Evolutionary conservation across 2,113 vertebrate species (phyloP).

Genomic region (Hepsetus odoe): DNA sequence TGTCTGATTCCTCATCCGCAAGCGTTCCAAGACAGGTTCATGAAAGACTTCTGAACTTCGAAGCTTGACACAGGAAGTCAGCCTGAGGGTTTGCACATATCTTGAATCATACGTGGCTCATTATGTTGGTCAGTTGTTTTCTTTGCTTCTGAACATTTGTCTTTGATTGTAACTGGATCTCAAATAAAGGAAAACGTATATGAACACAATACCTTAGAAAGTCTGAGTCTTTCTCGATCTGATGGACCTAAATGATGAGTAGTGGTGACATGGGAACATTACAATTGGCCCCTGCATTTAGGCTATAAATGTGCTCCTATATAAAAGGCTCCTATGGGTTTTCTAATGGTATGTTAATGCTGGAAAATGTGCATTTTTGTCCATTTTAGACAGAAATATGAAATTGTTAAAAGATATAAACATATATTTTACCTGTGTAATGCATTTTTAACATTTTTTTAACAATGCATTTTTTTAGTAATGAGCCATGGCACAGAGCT

Average conservation of each 20-base stretch:
- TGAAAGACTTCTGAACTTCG: background rate
- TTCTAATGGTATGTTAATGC: too few species aligned
- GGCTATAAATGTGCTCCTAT: too few species aligned
- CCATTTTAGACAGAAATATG: too few species aligned
- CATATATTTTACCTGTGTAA: background rate
- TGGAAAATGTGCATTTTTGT: too few species aligned
- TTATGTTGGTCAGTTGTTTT: slow-evolving; percentile 11
- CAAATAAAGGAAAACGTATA: slow-evolving; percentile 48
- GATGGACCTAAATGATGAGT: background rate
- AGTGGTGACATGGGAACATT: too few species aligned
- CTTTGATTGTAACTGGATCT: slow-evolving; percentile 32
- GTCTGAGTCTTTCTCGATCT: background rate
- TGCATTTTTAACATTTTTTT: too few species aligned
- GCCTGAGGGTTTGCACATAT: slow-evolving; percentile 13
- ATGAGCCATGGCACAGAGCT: background rate
- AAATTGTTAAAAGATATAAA: too few species aligned
- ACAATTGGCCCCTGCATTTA: too few species aligned
- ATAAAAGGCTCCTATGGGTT: too few species aligned
- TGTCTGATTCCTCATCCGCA: slow-evolving; percentile 37
- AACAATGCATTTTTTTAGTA: background rate
- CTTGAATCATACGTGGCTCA: slow-evolving; percentile 9
- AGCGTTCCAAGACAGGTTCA: slow-evolving; percentile 27
- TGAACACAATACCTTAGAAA: background rate
- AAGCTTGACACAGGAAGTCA: background rate
- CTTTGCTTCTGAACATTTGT: slow-evolving; percentile 24